These are phyloP conservation scores for Muscidifurax raptorellus DNA, from an alignment of 1,140 invertebrate genomes.

Conservation along the genomic window DNA sequence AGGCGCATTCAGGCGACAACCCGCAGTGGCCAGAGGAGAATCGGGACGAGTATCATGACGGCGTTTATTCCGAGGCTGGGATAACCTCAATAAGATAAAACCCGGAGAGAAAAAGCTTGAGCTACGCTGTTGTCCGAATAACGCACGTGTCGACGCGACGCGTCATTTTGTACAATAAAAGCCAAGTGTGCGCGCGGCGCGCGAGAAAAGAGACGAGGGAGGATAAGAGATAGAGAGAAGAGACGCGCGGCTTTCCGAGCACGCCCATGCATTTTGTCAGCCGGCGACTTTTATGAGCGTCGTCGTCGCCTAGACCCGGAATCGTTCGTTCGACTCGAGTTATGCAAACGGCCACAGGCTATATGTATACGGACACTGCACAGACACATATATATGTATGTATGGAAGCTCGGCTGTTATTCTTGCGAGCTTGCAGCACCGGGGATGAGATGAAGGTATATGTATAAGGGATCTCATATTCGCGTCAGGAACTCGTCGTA, in stretches of 20 bases:
- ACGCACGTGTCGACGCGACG: background rate
- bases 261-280: constrained; percentile 59
- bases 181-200: background rate
- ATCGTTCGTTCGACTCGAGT: constrained; percentile 57
- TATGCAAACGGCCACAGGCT: constrained; percentile 51
- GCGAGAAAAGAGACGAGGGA: background rate
- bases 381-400: background rate
- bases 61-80: no score
- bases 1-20: no score
- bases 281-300: constrained; percentile 47
- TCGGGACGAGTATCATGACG: no score
- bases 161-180: constrained; percentile 37
- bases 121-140: background rate
- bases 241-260: constrained; percentile 47
- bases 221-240: background rate
- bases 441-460: background rate
- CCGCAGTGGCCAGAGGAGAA: no score
- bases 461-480: constrained; percentile 3
- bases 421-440: background rate
- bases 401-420: background rate
- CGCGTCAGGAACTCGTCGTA: constrained; percentile 13
- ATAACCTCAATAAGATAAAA: constrained; percentile 41
- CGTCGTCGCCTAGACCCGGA: constrained; percentile 39
- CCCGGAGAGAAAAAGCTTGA: constrained; percentile 10
- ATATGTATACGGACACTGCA: background rate